Conservation (phyloP, 2,888 invertebrate genomes). For the Spisula solida region DNA sequence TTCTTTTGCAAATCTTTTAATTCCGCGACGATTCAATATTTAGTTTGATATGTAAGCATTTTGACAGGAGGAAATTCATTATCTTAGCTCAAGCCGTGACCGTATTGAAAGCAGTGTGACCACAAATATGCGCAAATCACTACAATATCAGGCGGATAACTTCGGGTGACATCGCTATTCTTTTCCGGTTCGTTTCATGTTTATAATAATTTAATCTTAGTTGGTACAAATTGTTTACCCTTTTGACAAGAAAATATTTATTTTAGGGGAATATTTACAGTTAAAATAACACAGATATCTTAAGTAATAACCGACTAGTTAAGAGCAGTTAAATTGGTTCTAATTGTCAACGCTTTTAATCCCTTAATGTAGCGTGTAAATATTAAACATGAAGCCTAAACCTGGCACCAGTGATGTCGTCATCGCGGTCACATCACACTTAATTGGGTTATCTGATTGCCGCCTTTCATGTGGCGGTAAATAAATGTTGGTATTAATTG, state of each 20-base stretch:
- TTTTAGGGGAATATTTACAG: conserved; percentile 42
- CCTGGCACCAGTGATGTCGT: conserved; percentile 40
- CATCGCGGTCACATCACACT: conserved; percentile 52
- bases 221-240: conserved; percentile 52
- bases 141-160: conserved; percentile 36
- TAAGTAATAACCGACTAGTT: conserved; percentile 30
- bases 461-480: conserved; percentile 44
- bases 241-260: conserved; percentile 62
- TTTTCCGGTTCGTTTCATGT: conserved; percentile 40
- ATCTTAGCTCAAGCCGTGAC: conserved; percentile 37
- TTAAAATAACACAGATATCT: conserved; percentile 50
- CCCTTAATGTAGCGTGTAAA: conserved; percentile 45
- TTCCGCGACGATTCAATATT: conserved; percentile 19
- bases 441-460: conserved; percentile 34
- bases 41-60: background rate
- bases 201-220: conserved; percentile 43
- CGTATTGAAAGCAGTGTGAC: conserved; percentile 32
- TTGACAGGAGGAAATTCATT: conserved; percentile 33
- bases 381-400: conserved; percentile 40
- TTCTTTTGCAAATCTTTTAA: conserved; percentile 29
- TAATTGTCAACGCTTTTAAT: conserved; percentile 49
- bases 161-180: conserved; percentile 53
- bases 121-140: conserved; percentile 43
- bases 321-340: conserved; percentile 48
- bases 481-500: conserved; percentile 36